Evolutionary conservation across 64 coral and sea anemone species (phyloP).

Genomic region (Montipora efflorescens): DNA sequence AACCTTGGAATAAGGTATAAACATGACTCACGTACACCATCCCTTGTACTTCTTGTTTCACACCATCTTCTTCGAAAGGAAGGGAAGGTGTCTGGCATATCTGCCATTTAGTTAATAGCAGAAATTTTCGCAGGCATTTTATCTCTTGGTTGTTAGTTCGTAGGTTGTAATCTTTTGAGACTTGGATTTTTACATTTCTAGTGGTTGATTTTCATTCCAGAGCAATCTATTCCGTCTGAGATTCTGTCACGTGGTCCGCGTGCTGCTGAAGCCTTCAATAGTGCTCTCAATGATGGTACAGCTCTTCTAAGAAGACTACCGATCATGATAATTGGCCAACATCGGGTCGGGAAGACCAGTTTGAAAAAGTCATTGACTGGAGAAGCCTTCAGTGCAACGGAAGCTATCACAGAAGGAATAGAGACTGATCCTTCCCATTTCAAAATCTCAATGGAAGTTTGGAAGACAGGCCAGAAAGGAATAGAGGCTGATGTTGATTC

Average conservation of each 20-base stretch:
- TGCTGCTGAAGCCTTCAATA: neutral
- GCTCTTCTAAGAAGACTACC: neutral
- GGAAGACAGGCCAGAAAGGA: neutral
- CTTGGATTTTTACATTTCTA: no score
- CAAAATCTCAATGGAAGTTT: neutral
- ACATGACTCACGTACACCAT: no score
- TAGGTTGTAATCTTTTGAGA: no score
- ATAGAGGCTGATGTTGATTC: neutral
- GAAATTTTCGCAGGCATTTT: no score
- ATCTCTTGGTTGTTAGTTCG: no score
- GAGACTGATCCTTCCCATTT: neutral
- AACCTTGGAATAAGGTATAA: no score
- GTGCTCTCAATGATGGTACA: neutral
- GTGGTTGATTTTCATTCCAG: no score
- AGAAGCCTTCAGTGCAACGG: neutral
- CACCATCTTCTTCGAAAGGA: no score
- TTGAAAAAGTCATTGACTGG: neutral
- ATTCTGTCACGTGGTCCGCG: neutral
- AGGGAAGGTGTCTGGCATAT: no score
- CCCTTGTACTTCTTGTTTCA: no score
- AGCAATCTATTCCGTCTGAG: neutral
- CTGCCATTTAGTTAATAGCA: no score
- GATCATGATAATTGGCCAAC: neutral
- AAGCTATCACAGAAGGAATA: neutral
- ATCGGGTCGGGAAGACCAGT: conserved; percentile 2